Base-by-base conservation (phyloP, 2,888 invertebrate species). In the Callimorpha dominula region DNA sequence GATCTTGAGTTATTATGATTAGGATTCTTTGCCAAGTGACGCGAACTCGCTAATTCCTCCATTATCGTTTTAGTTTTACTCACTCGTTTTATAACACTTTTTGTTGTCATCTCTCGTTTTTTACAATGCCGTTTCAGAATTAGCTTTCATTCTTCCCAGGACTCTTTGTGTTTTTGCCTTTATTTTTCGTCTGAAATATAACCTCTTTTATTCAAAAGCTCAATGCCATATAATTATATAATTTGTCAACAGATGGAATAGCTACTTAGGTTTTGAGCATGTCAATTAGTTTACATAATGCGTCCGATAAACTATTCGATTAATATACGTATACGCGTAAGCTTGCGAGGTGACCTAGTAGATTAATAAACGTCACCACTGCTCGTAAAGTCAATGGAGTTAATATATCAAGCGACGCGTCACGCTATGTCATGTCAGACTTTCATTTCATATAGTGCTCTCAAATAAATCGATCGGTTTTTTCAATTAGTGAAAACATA, bases 1-100 rank as follows among this genome's bases (percentile, higher is more conserved):
- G 89, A 95, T 95, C 95, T 94, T 94, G 95, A 95, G 90, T 95
- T 95, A 95, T 95, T 94, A 93, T 95, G 95, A 95, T 95, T 95
- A 94, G 95, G 93, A 95, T 95, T 95, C 95, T 94, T 95, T 92
- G 93, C 92, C 90, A 91, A 94, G 93, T 94, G 94, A 94, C 93
- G 93, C 91, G 88, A 90, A 92, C 90, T 89, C 90, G 92, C 93
- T 94, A 94, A 95, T 94, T 93, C 90, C 89, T 88, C 90, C 91
- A 93, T 94, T 93, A 94, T 92, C 91, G 88, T 90, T 93, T 91
- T 91, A 92, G 90, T 92, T 93, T 88, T 87, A 84, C 87, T 87
- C 85, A 87, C 88, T 89, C 81, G 80, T 83, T 85, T 87, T 87
- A 82, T 84, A 80, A 82, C 80, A 81, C 80, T 87, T 83, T 85